Evolutionary conservation across 2,113 vertebrate genomes (phyloP).

Genomic region (Grantiella picta): DNA sequence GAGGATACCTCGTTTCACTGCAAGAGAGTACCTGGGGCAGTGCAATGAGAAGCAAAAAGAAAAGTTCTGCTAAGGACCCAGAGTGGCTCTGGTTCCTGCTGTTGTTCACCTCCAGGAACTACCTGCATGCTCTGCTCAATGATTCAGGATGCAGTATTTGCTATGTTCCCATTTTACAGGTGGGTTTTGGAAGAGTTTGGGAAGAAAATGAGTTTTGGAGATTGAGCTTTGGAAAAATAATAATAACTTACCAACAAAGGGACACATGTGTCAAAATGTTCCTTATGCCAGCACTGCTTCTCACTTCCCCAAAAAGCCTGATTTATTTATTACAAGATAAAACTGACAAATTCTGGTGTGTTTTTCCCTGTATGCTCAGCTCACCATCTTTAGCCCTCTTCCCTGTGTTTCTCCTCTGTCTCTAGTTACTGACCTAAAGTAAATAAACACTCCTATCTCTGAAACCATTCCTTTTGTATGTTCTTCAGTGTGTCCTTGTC

Average conservation of each 20-base stretch:
- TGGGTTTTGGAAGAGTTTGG: background rate
- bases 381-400: background rate
- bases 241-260: background rate
- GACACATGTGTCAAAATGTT: background rate
- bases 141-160: background rate
- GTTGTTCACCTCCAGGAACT: fast-evolving
- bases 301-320: background rate
- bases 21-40: background rate
- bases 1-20: background rate
- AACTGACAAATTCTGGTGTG: background rate
- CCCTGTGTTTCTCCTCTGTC: background rate
- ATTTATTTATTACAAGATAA: background rate
- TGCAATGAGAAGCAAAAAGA: background rate
- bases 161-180: background rate
- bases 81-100: background rate
- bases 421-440: background rate
- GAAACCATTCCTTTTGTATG: background rate
- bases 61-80: background rate
- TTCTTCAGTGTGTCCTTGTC: background rate
- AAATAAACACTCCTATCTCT: background rate
- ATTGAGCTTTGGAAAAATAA: background rate
- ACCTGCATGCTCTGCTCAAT: background rate
- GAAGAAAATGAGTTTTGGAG: background rate
- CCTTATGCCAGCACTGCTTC: background rate
- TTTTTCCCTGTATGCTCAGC: background rate